These are phyloP conservation scores for Hippopotamus amphibius DNA, from an alignment of 2,113 vertebrate genomes.

Conservation along the genomic window DNA sequence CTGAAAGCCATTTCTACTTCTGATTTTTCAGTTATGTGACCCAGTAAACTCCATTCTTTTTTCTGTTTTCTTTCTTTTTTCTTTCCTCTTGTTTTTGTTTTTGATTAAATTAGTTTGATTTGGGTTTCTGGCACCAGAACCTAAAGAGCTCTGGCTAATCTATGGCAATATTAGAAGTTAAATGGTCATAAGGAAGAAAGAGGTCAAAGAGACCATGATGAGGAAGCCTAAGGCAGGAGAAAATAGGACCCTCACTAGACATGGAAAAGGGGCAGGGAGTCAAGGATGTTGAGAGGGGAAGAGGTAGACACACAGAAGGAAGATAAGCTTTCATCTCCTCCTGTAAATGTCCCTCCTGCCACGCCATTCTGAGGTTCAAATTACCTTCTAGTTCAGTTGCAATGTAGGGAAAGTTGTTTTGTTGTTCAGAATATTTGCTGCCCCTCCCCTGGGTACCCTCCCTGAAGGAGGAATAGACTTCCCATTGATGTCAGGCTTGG, in stretches of 20 bases:
- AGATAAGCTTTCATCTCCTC: not conserved
- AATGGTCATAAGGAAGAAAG: not conserved
- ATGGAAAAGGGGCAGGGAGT: not conserved
- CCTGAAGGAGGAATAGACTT: not conserved
- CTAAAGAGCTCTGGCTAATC: constrained; percentile 4
- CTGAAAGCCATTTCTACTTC: not conserved
- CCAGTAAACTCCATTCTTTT: not conserved
- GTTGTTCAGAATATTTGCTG: constrained; percentile 24
- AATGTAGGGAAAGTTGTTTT: not conserved
- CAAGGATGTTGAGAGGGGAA: not conserved
- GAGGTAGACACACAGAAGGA: not conserved
- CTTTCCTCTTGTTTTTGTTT: not conserved
- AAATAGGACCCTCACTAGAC: not conserved
- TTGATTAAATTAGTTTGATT: not conserved
- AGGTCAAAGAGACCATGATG: not conserved
- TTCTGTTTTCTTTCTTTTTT: not conserved
- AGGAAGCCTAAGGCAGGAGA: not conserved
- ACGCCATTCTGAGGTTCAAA: not conserved
- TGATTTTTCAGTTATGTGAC: not conserved
- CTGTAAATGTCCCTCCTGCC: not conserved
- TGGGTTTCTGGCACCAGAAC: constrained; percentile 11
- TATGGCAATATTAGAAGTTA: not conserved
- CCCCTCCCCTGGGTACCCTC: not conserved
- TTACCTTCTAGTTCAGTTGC: not conserved
- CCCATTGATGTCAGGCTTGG: not conserved